Conservation (phyloP, 2,113 vertebrate species). For the Gopherus evgoodei region DNA sequence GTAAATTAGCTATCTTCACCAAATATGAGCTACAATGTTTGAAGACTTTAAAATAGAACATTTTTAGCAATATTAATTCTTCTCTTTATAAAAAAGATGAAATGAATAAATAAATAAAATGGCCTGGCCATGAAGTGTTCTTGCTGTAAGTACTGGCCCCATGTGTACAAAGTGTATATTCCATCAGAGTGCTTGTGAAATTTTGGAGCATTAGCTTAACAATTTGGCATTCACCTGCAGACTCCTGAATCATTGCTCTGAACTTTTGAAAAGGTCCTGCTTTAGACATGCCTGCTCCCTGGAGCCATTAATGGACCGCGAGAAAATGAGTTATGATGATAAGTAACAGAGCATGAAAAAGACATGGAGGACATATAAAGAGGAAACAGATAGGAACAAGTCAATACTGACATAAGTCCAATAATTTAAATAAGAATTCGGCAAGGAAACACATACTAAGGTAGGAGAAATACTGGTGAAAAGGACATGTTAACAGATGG, state of each 20-base stretch:
- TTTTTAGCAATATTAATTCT: background rate
- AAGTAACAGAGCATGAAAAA: conserved; percentile 4
- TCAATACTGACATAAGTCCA: background rate
- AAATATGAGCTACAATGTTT: background rate
- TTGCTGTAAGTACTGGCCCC: background rate
- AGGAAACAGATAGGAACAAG: conserved; percentile 5
- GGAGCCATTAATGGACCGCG: conserved; percentile 6
- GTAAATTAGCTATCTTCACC: background rate
- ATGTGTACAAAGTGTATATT: background rate
- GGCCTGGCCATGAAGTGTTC: background rate
- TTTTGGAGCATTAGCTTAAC: conserved; percentile 5
- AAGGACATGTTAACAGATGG: background rate
- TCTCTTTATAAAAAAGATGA: background rate
- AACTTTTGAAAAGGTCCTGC: conserved; percentile 43
- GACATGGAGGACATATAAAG: background rate
- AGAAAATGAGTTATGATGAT: conserved; percentile 48
- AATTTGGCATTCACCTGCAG: conserved; percentile 38
- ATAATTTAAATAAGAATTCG: background rate
- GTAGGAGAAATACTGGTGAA: background rate
- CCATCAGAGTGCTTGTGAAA: conserved; percentile 3
- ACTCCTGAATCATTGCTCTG: conserved; percentile 32
- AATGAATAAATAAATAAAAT: background rate
- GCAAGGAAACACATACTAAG: background rate
- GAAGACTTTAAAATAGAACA: background rate
- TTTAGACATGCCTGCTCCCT: conserved; percentile 33